Conservation (phyloP, 2,113 vertebrate genomes). For the Laticauda colubrina region DNA sequence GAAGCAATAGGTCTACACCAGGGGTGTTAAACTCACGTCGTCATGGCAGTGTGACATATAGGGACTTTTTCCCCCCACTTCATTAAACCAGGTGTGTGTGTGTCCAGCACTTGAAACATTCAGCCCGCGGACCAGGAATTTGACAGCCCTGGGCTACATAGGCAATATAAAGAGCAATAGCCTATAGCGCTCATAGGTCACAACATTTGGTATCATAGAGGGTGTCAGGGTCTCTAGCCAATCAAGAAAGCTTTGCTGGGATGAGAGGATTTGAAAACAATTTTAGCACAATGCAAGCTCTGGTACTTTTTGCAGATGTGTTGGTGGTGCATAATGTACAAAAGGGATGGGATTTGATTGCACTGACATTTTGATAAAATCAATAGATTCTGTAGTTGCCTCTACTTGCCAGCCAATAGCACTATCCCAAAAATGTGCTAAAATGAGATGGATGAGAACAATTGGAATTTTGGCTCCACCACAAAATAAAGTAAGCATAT, state of each 20-base stretch:
- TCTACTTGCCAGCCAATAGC: not conserved
- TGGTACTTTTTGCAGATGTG: not conserved
- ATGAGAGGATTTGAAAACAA: not conserved
- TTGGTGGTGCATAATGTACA: not conserved
- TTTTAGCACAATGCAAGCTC: not conserved
- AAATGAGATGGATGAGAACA: not conserved
- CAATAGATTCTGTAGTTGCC: not conserved
- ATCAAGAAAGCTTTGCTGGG: not conserved
- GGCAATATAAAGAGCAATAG: not conserved
- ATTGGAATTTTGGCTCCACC: not conserved
- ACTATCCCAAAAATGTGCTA: not conserved
- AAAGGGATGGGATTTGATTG: not conserved
- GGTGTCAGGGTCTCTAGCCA: not conserved
- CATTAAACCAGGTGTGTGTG: too few species aligned
- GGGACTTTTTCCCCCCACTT: too few species aligned
- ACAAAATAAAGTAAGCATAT: not conserved
- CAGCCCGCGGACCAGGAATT: too few species aligned
- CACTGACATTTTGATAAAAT: not conserved
- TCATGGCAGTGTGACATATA: too few species aligned
- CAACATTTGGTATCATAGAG: not conserved
- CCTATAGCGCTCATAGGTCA: not conserved
- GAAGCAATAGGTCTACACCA: not conserved
- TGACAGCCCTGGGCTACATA: not conserved
- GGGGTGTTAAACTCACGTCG: too few species aligned
- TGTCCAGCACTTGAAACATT: too few species aligned